Base-by-base conservation (phyloP, 1,140 invertebrate species). In the Drosophila mauritiana region DNA sequence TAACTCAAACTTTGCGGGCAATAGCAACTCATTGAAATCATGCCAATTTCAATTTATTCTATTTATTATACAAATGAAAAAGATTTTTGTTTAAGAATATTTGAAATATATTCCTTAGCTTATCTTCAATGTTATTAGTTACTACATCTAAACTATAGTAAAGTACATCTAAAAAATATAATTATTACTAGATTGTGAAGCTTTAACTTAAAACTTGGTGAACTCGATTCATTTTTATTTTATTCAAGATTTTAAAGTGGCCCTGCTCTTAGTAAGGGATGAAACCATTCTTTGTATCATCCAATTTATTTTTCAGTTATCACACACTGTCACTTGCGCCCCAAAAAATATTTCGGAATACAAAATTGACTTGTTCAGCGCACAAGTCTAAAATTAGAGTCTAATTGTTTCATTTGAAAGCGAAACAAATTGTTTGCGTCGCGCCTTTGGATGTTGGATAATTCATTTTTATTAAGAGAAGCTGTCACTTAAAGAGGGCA, bases 401-500 rank as follows among this genome's bases (percentile, higher is more conserved):
- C 42, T 40, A 70, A 70, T 69, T 70, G 67, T 36, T 69, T 53
- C 43, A 56, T 56, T 48, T 70, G 36, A 52, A 46, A 48, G 25
- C n/a, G 51, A 69, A 56, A 70, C 63, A 70, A 69, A 70, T 70
- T 70, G 51, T 40, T n/a, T 56, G 64, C 31, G 67, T 70, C 51
- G 64, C 64, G 49, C n/a, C 25, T 22, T 69, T 40, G 65, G 67
- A 70, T 70, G 67, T 56, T 49, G 43, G 64, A 70, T 70, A 70
- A 70, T 70, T 70, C 64, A 70, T 70, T 70, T 70, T 70, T 70
- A 70, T 70, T 70, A 69, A 49, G 67, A 56, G 48, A 27, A 57
- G 64, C 67, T 70, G 67, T 70, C 67, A 70, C 48, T 56, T 56
- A 70, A 70, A 57, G 64, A 46, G 67, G 36, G 54, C 67, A 69